phyloP scores from a whole-genome alignment of 2,797 vertebrate species.

The Chrysocyon brachyurus region DNA sequence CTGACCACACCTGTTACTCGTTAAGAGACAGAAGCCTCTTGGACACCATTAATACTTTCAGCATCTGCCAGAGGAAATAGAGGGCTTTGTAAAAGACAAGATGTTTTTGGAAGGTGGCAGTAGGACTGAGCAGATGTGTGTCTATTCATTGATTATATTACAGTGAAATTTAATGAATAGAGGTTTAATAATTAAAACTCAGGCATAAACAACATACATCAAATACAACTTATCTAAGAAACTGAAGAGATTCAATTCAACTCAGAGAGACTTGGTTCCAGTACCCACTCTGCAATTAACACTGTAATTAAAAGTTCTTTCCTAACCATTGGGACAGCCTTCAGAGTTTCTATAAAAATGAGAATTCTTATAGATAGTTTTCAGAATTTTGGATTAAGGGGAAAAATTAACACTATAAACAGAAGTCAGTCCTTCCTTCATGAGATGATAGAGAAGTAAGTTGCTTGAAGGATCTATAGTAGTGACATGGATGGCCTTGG shows the following conservation, averaged over 20 bases:
- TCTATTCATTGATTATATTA: slow-evolving; percentile 54
- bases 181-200: slow-evolving; percentile 38
- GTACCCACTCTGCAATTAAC: not conserved
- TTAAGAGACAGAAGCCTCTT: slow-evolving; percentile 78
- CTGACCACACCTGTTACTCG: slow-evolving; percentile 79
- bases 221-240: slow-evolving; percentile 24
- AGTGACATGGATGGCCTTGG: not conserved
- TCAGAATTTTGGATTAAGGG: not conserved
- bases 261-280: not conserved
- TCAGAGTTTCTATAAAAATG: not conserved
- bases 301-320: not conserved
- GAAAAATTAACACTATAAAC: not conserved
- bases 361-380: not conserved
- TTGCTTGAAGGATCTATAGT: not conserved
- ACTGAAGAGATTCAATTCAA: not conserved
- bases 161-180: not conserved
- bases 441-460: not conserved
- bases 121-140: slow-evolving; percentile 64
- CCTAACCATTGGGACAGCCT: not conserved
- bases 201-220: slow-evolving; percentile 50
- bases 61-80: slow-evolving; percentile 74
- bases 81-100: slow-evolving; percentile 63
- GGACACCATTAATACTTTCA: slow-evolving; percentile 67
- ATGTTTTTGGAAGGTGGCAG: slow-evolving; percentile 59
- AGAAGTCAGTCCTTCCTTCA: not conserved